Base-by-base conservation (phyloP, 2,888 invertebrate species). In the Leptopilina syphax region DNA sequence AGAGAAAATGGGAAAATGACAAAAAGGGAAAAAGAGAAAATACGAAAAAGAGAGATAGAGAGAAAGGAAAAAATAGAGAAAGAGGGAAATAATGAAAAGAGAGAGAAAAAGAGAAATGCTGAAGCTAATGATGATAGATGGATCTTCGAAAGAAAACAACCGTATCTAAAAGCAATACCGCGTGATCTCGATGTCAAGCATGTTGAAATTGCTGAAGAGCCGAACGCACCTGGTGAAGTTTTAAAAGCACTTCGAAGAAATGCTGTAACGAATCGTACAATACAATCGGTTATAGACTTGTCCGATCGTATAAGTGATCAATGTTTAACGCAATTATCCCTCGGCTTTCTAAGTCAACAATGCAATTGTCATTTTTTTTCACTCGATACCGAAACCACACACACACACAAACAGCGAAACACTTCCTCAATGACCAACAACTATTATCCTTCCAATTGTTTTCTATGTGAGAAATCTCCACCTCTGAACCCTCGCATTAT, bases 91-190 rank as follows among this genome's bases (percentile, higher is more conserved):
- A 34, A 34, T 34, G 34, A 34, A 41, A 34, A 9, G 34, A 77
- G 18, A 54, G 70, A 13, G 47, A 73, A 10, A 70, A 57, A 60
- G 65, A 63, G 77, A 73, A 63, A 78, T 63, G 76, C 54, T 54
- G 70, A 50, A 27, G 77, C 82, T 82, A 82, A 82, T 82, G 80
- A 81, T 82, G 82, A 82, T 82, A 79, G 79, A 82, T 82, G 79
- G 79, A 79, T 80, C 65, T 70, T 34, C 77, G 54, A 63, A 50
- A 70, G 77, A 65, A 66, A 77, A 78, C 57, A 77, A 80, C 77
- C 77, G 66, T 80, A 82, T 77, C 78, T 78, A 82, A 34, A 80
- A 78, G 47, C 73, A 65, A 54, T 54, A 68, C 54, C 76, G 73
- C 77, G 60, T 57, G 78, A 79, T 80, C 78, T 68, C 73, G 80